phyloP scores from a whole-genome alignment of 2,888 invertebrate species.

The Palloptera scutellata region DNA sequence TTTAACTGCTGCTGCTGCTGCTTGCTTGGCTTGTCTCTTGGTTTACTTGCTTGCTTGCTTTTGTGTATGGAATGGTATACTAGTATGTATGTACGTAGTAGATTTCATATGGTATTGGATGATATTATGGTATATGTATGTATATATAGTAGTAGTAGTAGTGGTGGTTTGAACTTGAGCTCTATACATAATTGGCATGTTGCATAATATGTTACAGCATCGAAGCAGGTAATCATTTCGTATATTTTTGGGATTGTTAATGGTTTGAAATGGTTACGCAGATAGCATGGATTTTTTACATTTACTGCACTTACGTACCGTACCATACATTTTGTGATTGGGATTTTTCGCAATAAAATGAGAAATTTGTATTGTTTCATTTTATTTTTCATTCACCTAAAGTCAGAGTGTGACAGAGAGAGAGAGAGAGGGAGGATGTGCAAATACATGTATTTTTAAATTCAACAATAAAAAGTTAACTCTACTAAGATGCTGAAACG shows the following conservation, averaged over 20 bases:
- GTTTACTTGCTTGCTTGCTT: slow-evolving; percentile 26
- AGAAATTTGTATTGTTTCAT: too few relatives aligned
- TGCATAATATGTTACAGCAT: slow-evolving; percentile 62
- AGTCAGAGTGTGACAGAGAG: too few relatives aligned
- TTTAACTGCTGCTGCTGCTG: slow-evolving; percentile 35
- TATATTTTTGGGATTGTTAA: slow-evolving; percentile 21
- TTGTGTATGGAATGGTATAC: slow-evolving; percentile 36
- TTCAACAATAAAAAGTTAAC: too few relatives aligned
- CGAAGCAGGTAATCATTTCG: slow-evolving; percentile 31
- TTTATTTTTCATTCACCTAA: too few relatives aligned
- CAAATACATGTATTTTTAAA: too few relatives aligned
- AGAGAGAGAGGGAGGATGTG: too few relatives aligned
- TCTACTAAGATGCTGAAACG: too few relatives aligned
- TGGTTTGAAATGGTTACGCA: slow-evolving; percentile 4
- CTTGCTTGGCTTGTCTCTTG: slow-evolving; percentile 29
- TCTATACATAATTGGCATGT: slow-evolving; percentile 50
- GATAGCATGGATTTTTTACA: neutral
- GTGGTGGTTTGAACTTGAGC: slow-evolving; percentile 49
- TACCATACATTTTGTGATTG: slow-evolving; percentile 3
- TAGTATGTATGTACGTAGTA: neutral
- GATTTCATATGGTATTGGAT: too few relatives aligned
- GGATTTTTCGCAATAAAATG: too few relatives aligned
- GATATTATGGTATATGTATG: too few relatives aligned
- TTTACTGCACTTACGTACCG: neutral
- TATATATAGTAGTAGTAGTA: slow-evolving; percentile 30